These are phyloP conservation scores for Didymodactylos carnosus DNA, from an alignment of 2,888 invertebrate species.

Conservation along the genomic window DNA sequence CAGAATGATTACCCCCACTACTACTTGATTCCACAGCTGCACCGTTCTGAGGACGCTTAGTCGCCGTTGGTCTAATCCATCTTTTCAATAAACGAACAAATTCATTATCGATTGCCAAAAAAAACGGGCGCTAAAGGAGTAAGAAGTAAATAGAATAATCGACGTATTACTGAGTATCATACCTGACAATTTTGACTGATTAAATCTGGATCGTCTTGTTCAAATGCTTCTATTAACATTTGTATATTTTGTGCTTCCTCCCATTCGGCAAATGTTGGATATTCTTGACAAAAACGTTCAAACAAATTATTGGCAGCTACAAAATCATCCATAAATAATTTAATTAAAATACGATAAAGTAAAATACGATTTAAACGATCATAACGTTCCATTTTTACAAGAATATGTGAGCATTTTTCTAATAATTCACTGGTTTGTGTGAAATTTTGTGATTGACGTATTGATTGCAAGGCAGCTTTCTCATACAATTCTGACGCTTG, in stretches of 20 bases:
- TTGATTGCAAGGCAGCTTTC: neutral
- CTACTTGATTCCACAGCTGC: neutral
- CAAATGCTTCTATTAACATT: neutral
- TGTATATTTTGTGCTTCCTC: neutral
- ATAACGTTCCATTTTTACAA: neutral
- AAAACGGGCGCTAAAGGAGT: neutral
- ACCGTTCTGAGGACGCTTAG: neutral
- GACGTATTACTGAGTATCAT: too few relatives aligned
- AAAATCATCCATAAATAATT: neutral
- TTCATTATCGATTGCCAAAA: neutral
- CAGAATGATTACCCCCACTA: too few relatives aligned
- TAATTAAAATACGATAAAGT: neutral
- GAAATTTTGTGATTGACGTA: neutral
- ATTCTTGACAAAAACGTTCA: neutral
- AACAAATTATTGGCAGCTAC: neutral
- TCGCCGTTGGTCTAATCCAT: neutral
- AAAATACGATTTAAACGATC: neutral
- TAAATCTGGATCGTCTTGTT: neutral
- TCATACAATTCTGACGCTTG: neutral
- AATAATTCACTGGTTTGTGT: neutral
- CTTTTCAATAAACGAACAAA: neutral
- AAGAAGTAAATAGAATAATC: neutral
- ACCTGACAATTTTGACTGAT: neutral
- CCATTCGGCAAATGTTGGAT: neutral
- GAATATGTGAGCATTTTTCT: neutral